Percentiles rank a stretch among this genome's conserved stretches.
These are phyloP conservation scores for Orchesella flavescens DNA, from an alignment of 2,888 invertebrate genomes.

Conservation along the genomic window DNA sequence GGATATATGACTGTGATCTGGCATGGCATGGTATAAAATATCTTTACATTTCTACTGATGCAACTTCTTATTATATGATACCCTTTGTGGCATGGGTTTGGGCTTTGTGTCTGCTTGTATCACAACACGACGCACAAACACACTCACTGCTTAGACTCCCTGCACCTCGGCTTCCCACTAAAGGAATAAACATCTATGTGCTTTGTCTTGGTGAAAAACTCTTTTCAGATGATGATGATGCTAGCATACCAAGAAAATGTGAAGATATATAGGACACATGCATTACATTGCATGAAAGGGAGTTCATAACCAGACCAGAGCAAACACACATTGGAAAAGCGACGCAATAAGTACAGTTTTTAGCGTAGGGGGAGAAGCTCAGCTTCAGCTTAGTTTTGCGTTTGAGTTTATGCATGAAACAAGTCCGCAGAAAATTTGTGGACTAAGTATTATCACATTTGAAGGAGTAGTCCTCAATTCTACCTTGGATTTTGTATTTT, in stretches of 20 bases:
- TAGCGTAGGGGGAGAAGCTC: neutral
- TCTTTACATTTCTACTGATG: neutral
- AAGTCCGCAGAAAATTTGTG: too few relatives aligned
- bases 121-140: slow-evolving; percentile 1
- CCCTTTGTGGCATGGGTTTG: neutral
- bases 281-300: neutral
- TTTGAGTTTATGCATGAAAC: too few relatives aligned
- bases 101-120: neutral
- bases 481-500: too few relatives aligned
- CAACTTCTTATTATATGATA: neutral
- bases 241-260: too few relatives aligned
- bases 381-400: neutral
- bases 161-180: slow-evolving; percentile 12
- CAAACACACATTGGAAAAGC: neutral
- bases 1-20: too few relatives aligned
- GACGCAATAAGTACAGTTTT: neutral
- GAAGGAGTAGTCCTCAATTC: too few relatives aligned
- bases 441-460: too few relatives aligned
- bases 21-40: neutral
- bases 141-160: slow-evolving; percentile 1
- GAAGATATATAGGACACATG: too few relatives aligned
- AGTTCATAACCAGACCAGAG: neutral
- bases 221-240: neutral
- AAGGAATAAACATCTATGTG: slow-evolving; percentile 11
- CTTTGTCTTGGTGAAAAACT: slow-evolving; percentile 38